Evolutionary conservation across 2,113 vertebrate species (phyloP), one percentile per base, ranked within the genome.

Genomic region (Mirounga angustirostris): DNA sequence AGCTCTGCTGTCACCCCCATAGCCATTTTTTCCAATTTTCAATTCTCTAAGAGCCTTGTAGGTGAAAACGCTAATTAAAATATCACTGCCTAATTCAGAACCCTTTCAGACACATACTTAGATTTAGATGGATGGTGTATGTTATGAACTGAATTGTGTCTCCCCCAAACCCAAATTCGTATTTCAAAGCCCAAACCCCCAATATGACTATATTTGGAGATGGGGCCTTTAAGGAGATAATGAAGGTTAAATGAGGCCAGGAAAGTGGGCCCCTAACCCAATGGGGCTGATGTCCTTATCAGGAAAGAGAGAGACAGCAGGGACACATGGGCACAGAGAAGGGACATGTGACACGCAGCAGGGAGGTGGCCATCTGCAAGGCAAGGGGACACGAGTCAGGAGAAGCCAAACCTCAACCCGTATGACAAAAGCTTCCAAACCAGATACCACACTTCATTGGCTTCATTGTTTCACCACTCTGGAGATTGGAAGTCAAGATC

Each of bases 391-490:
- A 22, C 1, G 4, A 13, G 73, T 58, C 50, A 8, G 3, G 13
- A 52, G 28, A 13, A 15, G 5, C 13, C 52, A 74, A 22, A 2
- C 16, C 18, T 7, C 15, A 30, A 6, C 18, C 33, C 10, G 4
- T 43, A 14, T 24, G n/a, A n/a, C 9, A 2, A 54, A n/a, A n/a
- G 11, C 10, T 33, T 19, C 26, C 5, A 1, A 6, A 36, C 12
- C 1, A 40, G 30, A 33, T 5, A 11, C 36, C 28, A 5, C 52
- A 18, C 40, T 2, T 40, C 40, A 40, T 40, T 8, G 30, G 21
- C 22, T 40, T 15, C 5, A 0, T 4, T 0, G 7, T 19, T 22
- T 73, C 16, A 2, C 7, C 6, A 14, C 19, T 12, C 65, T 74
- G 56, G 36, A 82, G 46, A 40, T 1, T 54, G 50, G 18, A 21